Percentiles rank a stretch among this genome's conserved stretches.
These are phyloP conservation scores for Neopipo cinnamomea DNA, from an alignment of 2,113 vertebrate species.

Conservation along the genomic window DNA sequence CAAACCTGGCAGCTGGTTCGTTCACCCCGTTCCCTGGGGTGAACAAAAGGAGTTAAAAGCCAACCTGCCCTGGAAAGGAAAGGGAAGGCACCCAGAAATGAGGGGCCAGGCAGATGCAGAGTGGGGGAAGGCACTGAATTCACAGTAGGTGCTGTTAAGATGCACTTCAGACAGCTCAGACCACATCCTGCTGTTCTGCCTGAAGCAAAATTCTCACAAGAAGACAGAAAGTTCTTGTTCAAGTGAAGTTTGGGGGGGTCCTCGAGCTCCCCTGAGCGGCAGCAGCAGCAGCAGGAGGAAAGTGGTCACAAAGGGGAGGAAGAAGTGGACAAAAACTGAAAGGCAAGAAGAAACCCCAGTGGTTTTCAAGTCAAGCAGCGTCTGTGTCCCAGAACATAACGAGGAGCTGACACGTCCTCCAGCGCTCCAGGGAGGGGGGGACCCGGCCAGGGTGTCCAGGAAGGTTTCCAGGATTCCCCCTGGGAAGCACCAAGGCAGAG, in stretches of 20 bases:
- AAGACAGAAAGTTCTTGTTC: not conserved
- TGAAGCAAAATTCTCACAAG: not conserved
- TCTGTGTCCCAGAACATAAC: not conserved
- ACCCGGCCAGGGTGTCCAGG: not conserved
- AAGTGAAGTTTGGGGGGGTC: not conserved
- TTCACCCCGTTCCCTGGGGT: not conserved
- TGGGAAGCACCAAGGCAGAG: not conserved
- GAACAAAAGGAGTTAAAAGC: not conserved
- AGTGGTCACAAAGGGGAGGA: not conserved
- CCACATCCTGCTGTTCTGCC: not conserved
- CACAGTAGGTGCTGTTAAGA: fast-evolving
- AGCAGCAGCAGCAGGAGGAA: not conserved
- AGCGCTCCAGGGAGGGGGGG: not conserved
- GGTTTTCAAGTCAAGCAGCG: not conserved
- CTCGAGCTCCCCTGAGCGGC: not conserved
- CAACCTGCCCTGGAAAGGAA: not conserved
- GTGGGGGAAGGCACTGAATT: not conserved
- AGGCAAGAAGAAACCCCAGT: not conserved
- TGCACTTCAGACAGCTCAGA: not conserved
- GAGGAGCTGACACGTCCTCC: not conserved
- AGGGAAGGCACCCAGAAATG: not conserved
- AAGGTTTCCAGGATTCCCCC: not conserved
- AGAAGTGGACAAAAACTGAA: fast-evolving
- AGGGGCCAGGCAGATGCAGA: not conserved
- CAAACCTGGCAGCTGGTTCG: not conserved